Evolutionary conservation across 2,888 invertebrate genomes (phyloP).

Genomic region (Aporophyla nigra): DNA sequence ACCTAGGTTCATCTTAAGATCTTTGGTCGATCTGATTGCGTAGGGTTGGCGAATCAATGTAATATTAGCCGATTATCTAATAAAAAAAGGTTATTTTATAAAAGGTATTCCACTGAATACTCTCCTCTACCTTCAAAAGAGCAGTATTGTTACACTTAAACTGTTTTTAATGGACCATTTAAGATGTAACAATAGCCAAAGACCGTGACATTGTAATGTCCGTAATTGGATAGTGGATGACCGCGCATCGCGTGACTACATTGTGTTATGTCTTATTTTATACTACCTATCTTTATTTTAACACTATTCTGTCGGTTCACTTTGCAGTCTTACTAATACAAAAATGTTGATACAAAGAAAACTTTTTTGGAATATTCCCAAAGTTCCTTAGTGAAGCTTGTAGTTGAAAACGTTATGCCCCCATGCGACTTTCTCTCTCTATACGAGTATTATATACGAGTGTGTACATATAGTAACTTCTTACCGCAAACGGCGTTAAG

Average conservation of each 20-base stretch:
- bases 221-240: constrained; percentile 40
- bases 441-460: too few relatives aligned
- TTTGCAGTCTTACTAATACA: background rate
- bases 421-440: too few relatives aligned
- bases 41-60: background rate
- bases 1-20: background rate
- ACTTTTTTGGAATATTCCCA: too few relatives aligned
- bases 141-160: constrained; percentile 4
- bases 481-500: too few relatives aligned
- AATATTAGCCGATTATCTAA: background rate
- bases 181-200: constrained; percentile 8
- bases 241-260: constrained; percentile 57
- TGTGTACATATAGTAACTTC: too few relatives aligned
- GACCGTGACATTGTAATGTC: constrained; percentile 43
- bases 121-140: constrained; percentile 7
- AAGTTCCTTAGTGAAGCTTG: too few relatives aligned
- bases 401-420: too few relatives aligned
- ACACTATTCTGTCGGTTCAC: background rate
- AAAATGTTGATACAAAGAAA: background rate
- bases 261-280: constrained; percentile 6
- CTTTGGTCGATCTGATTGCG: background rate
- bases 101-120: background rate
- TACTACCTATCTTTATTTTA: background rate
- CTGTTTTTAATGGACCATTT: constrained; percentile 31
- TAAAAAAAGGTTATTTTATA: background rate